Evolutionary conservation across 2,888 invertebrate species (phyloP).

Genomic region (Acleris literana): DNA sequence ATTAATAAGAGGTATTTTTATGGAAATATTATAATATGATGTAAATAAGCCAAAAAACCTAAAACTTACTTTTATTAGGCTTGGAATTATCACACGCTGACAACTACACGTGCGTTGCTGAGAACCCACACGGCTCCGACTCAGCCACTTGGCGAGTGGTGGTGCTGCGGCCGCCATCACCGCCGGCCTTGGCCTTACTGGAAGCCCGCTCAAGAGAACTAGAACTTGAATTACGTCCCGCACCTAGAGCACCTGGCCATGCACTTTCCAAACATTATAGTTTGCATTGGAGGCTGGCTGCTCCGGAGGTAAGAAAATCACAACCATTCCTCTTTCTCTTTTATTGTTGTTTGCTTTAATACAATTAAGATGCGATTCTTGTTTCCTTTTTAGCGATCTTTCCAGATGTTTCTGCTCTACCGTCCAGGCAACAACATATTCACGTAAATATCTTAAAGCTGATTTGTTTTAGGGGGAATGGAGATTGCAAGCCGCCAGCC

Average conservation of each 20-base stretch:
- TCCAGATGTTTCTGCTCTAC: background rate
- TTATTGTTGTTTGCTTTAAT: background rate
- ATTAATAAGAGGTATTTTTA: conserved; percentile 85
- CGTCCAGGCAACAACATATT: background rate
- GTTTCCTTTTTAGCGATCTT: no score
- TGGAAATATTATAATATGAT: no score
- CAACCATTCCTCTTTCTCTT: background rate
- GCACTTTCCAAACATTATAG: conserved; percentile 84
- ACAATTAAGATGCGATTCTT: no score
- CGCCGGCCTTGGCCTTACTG: conserved; percentile 86
- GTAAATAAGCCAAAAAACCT: no score
- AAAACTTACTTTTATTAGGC: conserved; percentile 63
- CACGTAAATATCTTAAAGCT: conserved; percentile 38
- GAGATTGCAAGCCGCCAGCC: conserved; percentile 81
- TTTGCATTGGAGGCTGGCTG: conserved; percentile 87
- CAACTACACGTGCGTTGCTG: conserved; percentile 91
- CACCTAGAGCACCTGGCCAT: conserved; percentile 68
- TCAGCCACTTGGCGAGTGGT: conserved; percentile 90
- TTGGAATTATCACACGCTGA: conserved; percentile 88
- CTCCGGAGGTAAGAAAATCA: conserved; percentile 85
- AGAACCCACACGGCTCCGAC: conserved; percentile 93
- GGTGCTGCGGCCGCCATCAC: conserved; percentile 89
- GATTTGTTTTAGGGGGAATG: conserved; percentile 85
- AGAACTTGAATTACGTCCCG: conserved; percentile 70
- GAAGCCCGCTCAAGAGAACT: conserved; percentile 72